Base-by-base conservation (phyloP, 2,113 vertebrate species). In the Cyphomyrus plagiostoma region DNA sequence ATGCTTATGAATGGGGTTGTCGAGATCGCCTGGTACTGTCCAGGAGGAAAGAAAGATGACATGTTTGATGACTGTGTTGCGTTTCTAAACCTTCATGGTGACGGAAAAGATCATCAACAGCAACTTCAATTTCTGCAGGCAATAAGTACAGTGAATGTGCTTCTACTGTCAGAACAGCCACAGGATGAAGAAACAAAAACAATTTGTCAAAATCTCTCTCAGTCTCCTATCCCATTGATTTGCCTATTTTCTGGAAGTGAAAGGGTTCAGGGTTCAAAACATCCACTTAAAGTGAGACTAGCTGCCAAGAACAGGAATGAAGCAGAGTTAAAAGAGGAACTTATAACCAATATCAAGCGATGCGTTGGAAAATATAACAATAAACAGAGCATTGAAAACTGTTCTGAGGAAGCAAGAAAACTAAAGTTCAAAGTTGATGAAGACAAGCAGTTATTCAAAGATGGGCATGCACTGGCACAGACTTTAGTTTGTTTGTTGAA, bases 31-130 rank as follows among this genome's bases (percentile, higher is more conserved):
- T 52, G 50, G 50, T 52, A 52, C 50, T 52, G 50, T 52, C 50
- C 50, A 17, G 50, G 3, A 52, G 50, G 50, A 15, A 92, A 50
- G 53, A 53, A 89, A 88, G 90, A 74, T 53, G 85, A 84, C 52
- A 52, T 93, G 56, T 94, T 91, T 86, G 91, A 89, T 88, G 91
- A 93, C 35, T 92, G 94, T 17, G 35, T 94, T 15, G 93, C 93
- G 0, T 30, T 95, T 85, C 45, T 52, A 52, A 52, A 52, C 15
- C 50, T 52, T 19, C 50, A 52, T 19, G 50, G 50, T 52, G 15
- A 52, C 15, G 13, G 3, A 52, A 52, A 52, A 52, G 50, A 52
- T 0, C 50, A 52, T 52, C 15, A 1, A 17, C 50, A 1, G 50
- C 50, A 52, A 17, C 15, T 52, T 17, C 50, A 52, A 1, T 52